A percentile compares a stretch with the other conserved stretches of the same genome.
Conservation (phyloP, 2,888 invertebrate genomes). For the Amiota communis region DNA sequence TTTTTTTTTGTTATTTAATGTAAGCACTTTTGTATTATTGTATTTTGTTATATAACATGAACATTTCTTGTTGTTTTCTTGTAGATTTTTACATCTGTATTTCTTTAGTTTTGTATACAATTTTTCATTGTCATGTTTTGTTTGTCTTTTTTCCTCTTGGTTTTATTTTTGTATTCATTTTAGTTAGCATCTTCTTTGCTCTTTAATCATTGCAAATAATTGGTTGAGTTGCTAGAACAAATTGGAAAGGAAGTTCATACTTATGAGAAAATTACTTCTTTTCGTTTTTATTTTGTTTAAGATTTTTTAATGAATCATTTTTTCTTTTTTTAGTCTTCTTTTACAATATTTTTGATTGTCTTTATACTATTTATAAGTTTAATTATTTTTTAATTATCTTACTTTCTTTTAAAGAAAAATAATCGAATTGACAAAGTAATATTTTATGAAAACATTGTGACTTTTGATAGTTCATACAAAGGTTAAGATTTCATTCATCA, state of each 20-base stretch:
- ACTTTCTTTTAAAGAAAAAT: too few relatives aligned
- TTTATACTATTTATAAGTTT: too few relatives aligned
- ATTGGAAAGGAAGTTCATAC: slow-evolving; percentile 4
- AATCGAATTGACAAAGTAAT: too few relatives aligned
- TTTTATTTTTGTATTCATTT: not conserved
- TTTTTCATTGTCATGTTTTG: slow-evolving; percentile 15
- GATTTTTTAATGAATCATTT: not conserved
- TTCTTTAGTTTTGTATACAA: too few relatives aligned
- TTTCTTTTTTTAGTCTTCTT: not conserved
- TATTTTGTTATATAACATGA: not conserved
- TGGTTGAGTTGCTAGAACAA: not conserved
- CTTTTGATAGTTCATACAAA: too few relatives aligned
- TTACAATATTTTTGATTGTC: not conserved
- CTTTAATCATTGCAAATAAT: slow-evolving; percentile 13
- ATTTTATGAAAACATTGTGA: too few relatives aligned
- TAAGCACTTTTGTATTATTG: not conserved
- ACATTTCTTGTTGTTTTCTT: not conserved
- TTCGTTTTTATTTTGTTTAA: not conserved
- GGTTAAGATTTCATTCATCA: too few relatives aligned
- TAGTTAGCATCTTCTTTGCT: not conserved
- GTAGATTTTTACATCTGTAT: too few relatives aligned
- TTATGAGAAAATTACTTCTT: too few relatives aligned
- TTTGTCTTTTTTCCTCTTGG: not conserved
- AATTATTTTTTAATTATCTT: too few relatives aligned
- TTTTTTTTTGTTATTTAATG: not conserved